phyloP scores from a whole-genome alignment of 2,888 invertebrate species.

The Ceriagrion tenellum region DNA sequence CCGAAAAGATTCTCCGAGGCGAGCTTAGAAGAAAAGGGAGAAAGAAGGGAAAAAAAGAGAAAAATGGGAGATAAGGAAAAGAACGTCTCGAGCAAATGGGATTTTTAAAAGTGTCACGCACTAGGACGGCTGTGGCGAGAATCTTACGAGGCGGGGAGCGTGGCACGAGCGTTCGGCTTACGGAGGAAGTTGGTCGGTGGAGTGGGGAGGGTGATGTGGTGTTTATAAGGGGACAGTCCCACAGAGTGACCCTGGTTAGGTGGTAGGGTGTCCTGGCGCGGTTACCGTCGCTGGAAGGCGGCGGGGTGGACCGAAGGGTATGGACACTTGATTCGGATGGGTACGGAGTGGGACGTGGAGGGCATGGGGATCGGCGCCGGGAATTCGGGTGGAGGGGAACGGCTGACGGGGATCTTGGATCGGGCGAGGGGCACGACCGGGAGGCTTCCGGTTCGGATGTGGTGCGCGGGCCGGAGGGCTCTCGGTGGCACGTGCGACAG shows the following conservation, averaged over 20 bases:
- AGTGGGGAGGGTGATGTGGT: background rate
- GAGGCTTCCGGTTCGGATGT: conserved; percentile 44
- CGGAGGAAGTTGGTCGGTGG: background rate
- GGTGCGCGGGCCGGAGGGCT: conserved; percentile 29
- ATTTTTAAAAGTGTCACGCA: background rate
- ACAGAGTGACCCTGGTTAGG: background rate
- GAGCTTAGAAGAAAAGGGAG: background rate
- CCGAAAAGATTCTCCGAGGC: background rate
- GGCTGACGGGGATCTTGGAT: background rate
- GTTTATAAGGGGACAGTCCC: background rate
- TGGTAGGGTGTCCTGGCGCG: background rate
- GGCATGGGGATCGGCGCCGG: background rate
- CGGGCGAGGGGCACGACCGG: background rate
- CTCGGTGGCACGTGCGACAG: conserved; percentile 14
- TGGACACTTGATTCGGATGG: conserved; percentile 31
- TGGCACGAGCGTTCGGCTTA: no score
- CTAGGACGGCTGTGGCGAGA: background rate
- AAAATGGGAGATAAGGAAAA: background rate
- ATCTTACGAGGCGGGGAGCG: background rate
- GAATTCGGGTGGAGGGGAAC: background rate
- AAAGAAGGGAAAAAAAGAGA: background rate
- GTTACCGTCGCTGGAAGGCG: conserved; percentile 45
- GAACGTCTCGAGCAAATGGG: background rate
- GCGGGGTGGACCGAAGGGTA: conserved; percentile 38
- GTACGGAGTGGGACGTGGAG: background rate